Percentiles rank a stretch among this genome's conserved stretches.
Evolutionary conservation across 2,797 vertebrate species (phyloP).

Genomic region (Eulemur mongoz): DNA sequence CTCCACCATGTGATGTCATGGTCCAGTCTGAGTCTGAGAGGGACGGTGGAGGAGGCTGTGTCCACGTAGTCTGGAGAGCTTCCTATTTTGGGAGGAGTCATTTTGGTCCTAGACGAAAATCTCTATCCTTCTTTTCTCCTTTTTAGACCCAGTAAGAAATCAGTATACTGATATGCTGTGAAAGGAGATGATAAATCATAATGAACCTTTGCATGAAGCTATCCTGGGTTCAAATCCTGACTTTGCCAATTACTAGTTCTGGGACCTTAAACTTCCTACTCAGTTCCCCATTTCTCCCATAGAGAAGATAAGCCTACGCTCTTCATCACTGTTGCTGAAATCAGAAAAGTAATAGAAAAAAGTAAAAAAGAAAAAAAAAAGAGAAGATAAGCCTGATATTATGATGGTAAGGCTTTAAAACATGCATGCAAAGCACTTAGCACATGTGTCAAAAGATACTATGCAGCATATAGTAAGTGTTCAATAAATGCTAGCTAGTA

Average conservation of each 20-base stretch:
- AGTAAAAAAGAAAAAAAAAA: neutral
- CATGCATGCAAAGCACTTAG: neutral
- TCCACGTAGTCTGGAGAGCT: neutral
- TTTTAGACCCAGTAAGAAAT: neutral
- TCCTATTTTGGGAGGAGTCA: constrained; percentile 12
- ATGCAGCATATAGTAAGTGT: neutral
- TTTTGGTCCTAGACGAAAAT: neutral
- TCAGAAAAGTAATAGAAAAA: too few species aligned
- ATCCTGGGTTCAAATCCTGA: neutral
- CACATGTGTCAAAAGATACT: neutral
- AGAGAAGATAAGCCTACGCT: neutral
- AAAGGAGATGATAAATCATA: neutral
- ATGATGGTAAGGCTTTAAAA: neutral
- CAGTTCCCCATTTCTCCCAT: neutral
- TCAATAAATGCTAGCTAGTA: neutral
- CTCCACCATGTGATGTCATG: constrained; percentile 54
- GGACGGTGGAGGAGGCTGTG: neutral
- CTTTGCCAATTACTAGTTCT: neutral
- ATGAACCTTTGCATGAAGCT: neutral
- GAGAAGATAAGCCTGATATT: neutral
- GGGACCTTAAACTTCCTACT: neutral
- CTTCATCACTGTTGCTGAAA: too few species aligned
- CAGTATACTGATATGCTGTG: neutral
- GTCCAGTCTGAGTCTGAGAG: constrained; percentile 2
- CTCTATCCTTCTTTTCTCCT: neutral